Evolutionary conservation across 1,140 invertebrate genomes (phyloP), one percentile per base, ranked within the genome.

Genomic region (Bombus turneri): DNA sequence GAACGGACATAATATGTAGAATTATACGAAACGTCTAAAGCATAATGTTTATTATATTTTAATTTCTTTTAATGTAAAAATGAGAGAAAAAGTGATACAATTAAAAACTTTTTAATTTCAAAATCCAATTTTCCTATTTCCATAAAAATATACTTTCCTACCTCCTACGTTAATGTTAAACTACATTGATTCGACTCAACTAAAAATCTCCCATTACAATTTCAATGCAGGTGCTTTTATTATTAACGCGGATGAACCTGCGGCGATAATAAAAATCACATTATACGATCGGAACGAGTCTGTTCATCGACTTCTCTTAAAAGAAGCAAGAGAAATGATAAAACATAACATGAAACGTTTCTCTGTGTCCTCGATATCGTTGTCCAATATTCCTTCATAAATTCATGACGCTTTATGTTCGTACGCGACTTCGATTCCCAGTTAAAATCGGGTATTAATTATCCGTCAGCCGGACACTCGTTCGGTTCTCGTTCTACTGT

Each of bases 361-460:
- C n/a, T 15, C 10, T 57, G 25, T 34, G 43, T 53, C 18, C 1
- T 53, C 47, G 18, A 53, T 53, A 53, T 53, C 18, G 47, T 53
- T 53, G 47, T 80, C 34, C 64, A n/a, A 80, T 80, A 69, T 80
- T 37, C 64, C 12, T 12, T 28, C 34, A 80, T 69, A 34, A 80
- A 80, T 80, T 80, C 64, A 53, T 64, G 41, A 25, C 31, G 2
- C 53, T 13, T 53, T 53, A 6, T 53, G 3, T n/a, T 77, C 37
- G 37, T 62, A 22, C 43, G 2, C 5, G 25, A 76, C 34, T n/a
- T 9, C 66, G 25, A 13, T 47, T 39, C 13, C 25, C 34, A 22
- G 66, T 71, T 71, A 69, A 57, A 81, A 37, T 57, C 41, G 47
- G 28, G 15, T 47, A 81, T 81, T 81, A 81, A 81, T 81, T 81